Evolutionary conservation across 2,797 vertebrate genomes (phyloP).

Genomic region (Cottoperca gobio): DNA sequence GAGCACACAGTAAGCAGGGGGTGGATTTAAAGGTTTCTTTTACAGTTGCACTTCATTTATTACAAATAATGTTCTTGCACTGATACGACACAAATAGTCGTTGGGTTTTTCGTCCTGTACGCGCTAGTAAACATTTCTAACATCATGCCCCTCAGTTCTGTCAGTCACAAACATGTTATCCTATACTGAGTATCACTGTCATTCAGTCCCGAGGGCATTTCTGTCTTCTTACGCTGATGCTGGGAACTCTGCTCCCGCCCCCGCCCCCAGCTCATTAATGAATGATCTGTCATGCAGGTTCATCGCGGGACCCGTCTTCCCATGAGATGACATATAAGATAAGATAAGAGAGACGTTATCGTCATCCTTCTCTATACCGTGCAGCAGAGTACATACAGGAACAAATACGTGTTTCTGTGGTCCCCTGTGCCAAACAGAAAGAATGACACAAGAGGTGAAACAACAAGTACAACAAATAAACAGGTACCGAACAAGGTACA

Average conservation of each 20-base stretch:
- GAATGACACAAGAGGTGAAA: background rate
- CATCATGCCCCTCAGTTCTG: slow-evolving; percentile 28
- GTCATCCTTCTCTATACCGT: background rate
- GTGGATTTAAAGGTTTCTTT: background rate
- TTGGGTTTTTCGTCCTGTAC: background rate
- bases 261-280: slow-evolving; percentile 26
- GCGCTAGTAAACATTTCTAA: slow-evolving; percentile 17
- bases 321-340: slow-evolving; percentile 2
- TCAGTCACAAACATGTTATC: slow-evolving; percentile 51
- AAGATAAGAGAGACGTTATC: background rate
- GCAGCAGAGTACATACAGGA: background rate
- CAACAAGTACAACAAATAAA: background rate
- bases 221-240: slow-evolving; percentile 19
- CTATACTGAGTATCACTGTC: slow-evolving; percentile 40
- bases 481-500: background rate
- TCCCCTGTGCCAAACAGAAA: background rate
- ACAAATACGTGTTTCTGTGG: background rate
- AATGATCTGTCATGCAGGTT: slow-evolving; percentile 37
- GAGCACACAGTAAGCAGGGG: background rate
- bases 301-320: background rate
- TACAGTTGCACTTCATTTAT: too few relatives aligned
- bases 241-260: slow-evolving; percentile 25
- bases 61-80: too few relatives aligned
- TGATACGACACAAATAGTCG: background rate
- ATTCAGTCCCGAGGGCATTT: slow-evolving; percentile 43